Base-by-base conservation (phyloP, 2,888 invertebrate species). In the Drosophila aldrichi region DNA sequence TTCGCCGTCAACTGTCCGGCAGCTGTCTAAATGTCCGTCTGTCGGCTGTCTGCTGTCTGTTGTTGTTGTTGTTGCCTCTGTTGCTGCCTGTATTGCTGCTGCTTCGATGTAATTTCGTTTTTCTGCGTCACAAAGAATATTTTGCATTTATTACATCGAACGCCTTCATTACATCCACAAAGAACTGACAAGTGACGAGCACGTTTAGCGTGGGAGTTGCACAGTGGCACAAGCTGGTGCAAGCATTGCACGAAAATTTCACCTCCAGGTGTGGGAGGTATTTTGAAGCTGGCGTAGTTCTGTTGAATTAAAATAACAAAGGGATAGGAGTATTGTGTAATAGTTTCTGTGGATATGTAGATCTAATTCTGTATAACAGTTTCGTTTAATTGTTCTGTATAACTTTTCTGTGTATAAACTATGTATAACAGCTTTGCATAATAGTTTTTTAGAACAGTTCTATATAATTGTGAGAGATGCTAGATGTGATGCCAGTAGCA, bases 71-170 rank as follows among this genome's bases (percentile, higher is more conserved):
- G 67, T 8, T 29, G 1, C 29, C 29, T 25, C 25, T 25, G 46
- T 9, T 10, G 29, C 29, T 48, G 29, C 5, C 22, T 16, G 25
- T 29, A 29, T 29, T 48, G 48, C n/a, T 29, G 25, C 49, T 34
- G 32, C 32, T 44, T 34, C 76, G 43, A 66, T 64, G 89, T 83
- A 88, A 83, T 83, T 84, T 89, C 72, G 59, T 81, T 79, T 81
- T 69, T 88, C 64, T 62, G 79, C 89, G 87, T 84, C 84, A 81
- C 81, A 81, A 72, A 81, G 87, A 56, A 56, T 54, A 89, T 83
- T 84, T 84, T 84, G 87, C 84, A 84, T 84, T 84, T 89, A 88
- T 88, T 89, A 85, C 75, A 87, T 87, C 81, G 88, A 88, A 85
- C 74, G 89, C 87, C 89, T 88, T 88, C 85, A 88, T 88, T 88